Evolutionary conservation across 2,888 invertebrate species (phyloP).

Genomic region (Spodoptera picta): DNA sequence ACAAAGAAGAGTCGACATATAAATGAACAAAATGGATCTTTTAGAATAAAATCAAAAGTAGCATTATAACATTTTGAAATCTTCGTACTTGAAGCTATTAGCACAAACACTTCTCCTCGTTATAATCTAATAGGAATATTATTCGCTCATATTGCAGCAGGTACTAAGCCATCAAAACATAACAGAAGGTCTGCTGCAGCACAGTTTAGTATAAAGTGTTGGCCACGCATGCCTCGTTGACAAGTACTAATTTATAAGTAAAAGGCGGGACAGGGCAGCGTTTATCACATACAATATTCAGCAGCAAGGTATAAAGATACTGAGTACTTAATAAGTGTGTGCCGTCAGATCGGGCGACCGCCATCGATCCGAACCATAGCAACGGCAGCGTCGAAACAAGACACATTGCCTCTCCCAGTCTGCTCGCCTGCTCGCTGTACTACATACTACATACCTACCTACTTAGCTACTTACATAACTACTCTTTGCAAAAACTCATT

Average conservation of each 20-base stretch:
- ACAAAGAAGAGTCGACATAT: too few relatives aligned
- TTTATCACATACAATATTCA: slow-evolving; percentile 57
- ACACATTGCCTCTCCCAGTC: slow-evolving; percentile 44
- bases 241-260: slow-evolving; percentile 28
- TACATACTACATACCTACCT: slow-evolving; percentile 13
- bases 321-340: slow-evolving; percentile 52
- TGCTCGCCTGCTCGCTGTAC: slow-evolving; percentile 18
- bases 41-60: too few relatives aligned
- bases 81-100: too few relatives aligned
- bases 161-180: not conserved
- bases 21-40: too few relatives aligned
- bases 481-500: slow-evolving; percentile 64
- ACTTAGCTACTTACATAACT: slow-evolving; percentile 55
- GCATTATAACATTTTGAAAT: too few relatives aligned
- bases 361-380: slow-evolving; percentile 53
- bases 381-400: slow-evolving; percentile 50
- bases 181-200: not conserved
- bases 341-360: slow-evolving; percentile 49
- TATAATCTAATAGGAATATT: too few relatives aligned
- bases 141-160: too few relatives aligned
- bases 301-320: slow-evolving; percentile 45
- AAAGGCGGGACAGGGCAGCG: slow-evolving; percentile 30
- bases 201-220: too few relatives aligned
- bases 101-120: too few relatives aligned
- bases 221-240: slow-evolving; percentile 7